Evolutionary conservation across 2,113 vertebrate genomes (phyloP).

Genomic region (Motacilla tschutschensis): DNA sequence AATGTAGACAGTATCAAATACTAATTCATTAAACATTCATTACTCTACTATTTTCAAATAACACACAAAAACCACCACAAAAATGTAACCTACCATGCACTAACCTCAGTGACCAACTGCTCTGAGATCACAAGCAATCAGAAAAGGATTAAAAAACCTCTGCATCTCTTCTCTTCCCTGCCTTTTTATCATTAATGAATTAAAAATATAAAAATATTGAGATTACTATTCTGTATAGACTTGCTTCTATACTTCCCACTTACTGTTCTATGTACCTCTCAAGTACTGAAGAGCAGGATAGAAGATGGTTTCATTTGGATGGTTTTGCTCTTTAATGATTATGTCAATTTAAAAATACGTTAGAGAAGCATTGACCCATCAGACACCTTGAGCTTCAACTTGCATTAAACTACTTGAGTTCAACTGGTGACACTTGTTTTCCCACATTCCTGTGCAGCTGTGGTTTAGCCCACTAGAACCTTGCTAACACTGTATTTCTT

Average conservation of each 20-base stretch:
- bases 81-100: neutral
- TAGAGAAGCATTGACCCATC: neutral
- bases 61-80: neutral
- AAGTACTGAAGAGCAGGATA: neutral
- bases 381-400: neutral
- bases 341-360: neutral
- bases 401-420: neutral
- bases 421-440: neutral
- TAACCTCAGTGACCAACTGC: neutral
- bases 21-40: neutral
- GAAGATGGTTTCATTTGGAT: neutral
- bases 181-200: neutral
- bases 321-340: neutral
- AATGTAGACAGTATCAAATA: neutral
- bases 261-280: neutral
- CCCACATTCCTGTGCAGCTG: neutral
- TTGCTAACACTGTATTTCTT: neutral
- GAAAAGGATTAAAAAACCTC: neutral
- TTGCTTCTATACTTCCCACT: neutral
- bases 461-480: neutral
- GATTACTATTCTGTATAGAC: neutral
- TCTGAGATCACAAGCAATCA: neutral
- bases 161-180: neutral
- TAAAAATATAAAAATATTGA: neutral
- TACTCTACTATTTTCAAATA: conserved; percentile 22